phyloP scores from a whole-genome alignment of 1,140 invertebrate genomes.

The Pseudomyrmex cubaensis region DNA sequence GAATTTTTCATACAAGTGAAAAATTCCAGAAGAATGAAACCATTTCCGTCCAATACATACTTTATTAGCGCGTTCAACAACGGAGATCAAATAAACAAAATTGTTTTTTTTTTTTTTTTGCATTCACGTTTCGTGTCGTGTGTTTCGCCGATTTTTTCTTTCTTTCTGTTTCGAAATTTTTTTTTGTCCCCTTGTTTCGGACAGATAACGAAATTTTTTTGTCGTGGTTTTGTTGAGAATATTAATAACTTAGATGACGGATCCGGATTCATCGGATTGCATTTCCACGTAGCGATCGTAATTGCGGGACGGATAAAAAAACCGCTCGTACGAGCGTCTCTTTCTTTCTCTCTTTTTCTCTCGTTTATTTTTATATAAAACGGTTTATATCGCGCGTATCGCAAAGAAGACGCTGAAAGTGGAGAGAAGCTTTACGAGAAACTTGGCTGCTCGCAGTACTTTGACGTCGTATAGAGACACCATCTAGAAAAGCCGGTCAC shows the following conservation, averaged over 20 bases:
- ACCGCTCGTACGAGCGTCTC: not conserved
- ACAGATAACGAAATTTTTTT: constrained; percentile 21
- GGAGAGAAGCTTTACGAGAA: constrained; percentile 14
- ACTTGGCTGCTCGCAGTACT: constrained; percentile 26
- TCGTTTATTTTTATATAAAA: not conserved
- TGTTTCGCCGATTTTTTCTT: constrained; percentile 3
- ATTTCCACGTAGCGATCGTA: not conserved
- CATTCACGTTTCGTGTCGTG: not conserved
- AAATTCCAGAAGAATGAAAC: constrained; percentile 16
- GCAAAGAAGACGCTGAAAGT: not conserved
- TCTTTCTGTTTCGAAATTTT: not conserved
- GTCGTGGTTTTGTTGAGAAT: not conserved
- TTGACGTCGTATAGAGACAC: constrained; percentile 56
- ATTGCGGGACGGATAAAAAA: not conserved
- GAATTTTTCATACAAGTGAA: constrained; percentile 13
- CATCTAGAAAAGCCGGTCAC: constrained; percentile 67
- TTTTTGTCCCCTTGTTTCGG: not conserved
- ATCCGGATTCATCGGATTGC: constrained; percentile 15
- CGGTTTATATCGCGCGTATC: not conserved
- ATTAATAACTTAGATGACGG: constrained; percentile 20
- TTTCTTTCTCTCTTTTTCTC: not conserved
- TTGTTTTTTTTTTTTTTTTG: constrained; percentile 24
- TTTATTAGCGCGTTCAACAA: not conserved
- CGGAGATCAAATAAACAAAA: not conserved
- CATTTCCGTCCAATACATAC: not conserved